These are phyloP conservation scores for Sprattus sprattus DNA, from an alignment of 2,113 vertebrate genomes.

Conservation along the genomic window DNA sequence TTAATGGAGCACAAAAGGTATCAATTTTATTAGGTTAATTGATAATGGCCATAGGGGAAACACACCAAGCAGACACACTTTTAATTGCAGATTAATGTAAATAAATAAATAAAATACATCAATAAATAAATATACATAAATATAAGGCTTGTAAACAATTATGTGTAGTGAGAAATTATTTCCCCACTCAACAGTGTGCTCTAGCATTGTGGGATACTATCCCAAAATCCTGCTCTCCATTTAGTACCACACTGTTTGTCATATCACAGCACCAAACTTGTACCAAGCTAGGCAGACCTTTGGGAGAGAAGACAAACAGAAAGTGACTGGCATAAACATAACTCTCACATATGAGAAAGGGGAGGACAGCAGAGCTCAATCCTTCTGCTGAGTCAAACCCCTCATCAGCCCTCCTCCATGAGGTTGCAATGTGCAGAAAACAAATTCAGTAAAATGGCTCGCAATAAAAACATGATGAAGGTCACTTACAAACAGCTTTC, in stretches of 20 bases:
- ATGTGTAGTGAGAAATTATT: neutral
- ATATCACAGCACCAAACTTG: neutral
- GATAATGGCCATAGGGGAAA: neutral
- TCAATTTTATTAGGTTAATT: neutral
- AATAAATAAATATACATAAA: slow-evolving; percentile 16
- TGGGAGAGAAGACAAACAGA: neutral
- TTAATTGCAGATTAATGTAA: neutral
- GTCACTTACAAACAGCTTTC: neutral
- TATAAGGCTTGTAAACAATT: neutral
- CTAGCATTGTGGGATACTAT: neutral
- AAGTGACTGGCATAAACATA: neutral
- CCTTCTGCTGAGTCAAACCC: neutral
- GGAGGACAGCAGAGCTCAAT: no score
- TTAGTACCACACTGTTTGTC: neutral
- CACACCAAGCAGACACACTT: neutral
- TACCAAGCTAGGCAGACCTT: neutral
- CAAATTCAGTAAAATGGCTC: neutral
- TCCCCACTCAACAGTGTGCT: neutral
- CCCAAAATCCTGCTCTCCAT: neutral
- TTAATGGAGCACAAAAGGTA: neutral
- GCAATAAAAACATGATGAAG: neutral
- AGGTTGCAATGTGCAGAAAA: neutral
- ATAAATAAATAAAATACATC: neutral
- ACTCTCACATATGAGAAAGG: neutral
- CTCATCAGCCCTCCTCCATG: neutral